Percentiles rank a stretch among this genome's conserved stretches.
These are phyloP conservation scores for Pipistrellus kuhlii DNA, from an alignment of 2,797 vertebrate genomes.

Conservation along the genomic window DNA sequence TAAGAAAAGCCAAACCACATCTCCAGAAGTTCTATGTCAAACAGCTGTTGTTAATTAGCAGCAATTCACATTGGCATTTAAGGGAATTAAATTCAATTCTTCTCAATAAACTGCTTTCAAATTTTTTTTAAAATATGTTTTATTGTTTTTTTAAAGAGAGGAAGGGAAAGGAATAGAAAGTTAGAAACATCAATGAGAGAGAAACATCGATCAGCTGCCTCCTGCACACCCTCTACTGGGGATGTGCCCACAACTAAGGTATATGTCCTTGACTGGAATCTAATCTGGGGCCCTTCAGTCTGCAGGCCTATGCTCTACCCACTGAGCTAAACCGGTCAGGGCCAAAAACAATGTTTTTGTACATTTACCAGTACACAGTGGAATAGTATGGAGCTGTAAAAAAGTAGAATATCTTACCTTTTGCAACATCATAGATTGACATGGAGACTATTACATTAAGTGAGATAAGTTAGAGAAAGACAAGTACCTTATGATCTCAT, in stretches of 20 bases:
- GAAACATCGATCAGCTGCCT: too few species aligned
- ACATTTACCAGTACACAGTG: background rate
- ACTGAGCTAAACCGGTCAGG: too few species aligned
- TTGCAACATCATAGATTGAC: background rate
- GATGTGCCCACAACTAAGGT: too few species aligned
- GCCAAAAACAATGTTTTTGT: too few species aligned
- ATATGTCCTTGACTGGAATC: too few species aligned
- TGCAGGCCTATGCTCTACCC: too few species aligned
- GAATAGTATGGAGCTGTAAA: background rate
- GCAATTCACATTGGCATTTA: background rate
- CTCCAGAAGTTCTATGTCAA: background rate
- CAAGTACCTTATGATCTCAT: background rate
- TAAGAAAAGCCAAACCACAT: background rate
- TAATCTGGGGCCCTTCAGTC: too few species aligned
- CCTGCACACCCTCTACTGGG: too few species aligned
- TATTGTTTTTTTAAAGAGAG: too few species aligned
- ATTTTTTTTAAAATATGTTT: too few species aligned
- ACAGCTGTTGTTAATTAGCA: background rate
- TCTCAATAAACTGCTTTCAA: background rate
- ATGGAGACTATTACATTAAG: background rate
- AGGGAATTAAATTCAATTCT: background rate
- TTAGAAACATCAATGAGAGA: too few species aligned
- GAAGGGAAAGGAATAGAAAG: too few species aligned
- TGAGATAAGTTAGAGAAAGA: background rate
- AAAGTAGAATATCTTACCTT: background rate